Evolutionary conservation across 2,797 vertebrate species (phyloP), one percentile per base, ranked within the genome.

Genomic region (Botia kubotai): DNA sequence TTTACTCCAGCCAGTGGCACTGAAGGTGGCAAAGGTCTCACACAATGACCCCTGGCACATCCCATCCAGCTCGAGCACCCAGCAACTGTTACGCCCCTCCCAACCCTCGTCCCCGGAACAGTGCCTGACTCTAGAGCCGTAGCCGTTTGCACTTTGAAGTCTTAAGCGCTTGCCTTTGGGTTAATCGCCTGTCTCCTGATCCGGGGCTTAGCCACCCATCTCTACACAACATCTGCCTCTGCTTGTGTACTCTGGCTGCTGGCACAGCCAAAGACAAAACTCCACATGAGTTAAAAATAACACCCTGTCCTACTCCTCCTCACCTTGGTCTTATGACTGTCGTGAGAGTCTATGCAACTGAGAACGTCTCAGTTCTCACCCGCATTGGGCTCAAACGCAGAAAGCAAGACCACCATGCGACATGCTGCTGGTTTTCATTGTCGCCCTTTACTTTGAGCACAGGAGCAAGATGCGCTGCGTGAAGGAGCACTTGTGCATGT

Each of bases 151-250:
- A 93, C 92, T 94, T 92, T 93, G 90, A 93, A 90, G 93, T 91
- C 92, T 92, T 93, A 93, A 94, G 91, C 90, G 86, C 89, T 86
- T 83, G 91, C 90, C 91, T 93, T 91, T 89, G 85, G 89, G 80
- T 91, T 94, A 92, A 94, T 93, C 91, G 91, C 87, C 86, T 88
- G 89, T 87, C 89, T 86, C 82, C 88, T 92, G 91, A 93, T 93
- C 92, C 90, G 48, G 21, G 87, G 90, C 90, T 94, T 93, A 93
- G 88, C 78, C 69, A 21, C 75, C 67, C 82, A 82, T 85, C 84
- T 80, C 85, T 77, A 55, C 69, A 63, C 81, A 75, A 84, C 86
- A 82, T 89, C 87, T 86, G 86, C 84, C 72, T 80, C 62, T 55
- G 46, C 36, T 50, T 21, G 60, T 70, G 65, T 80, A 74, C 70